Percentiles rank a stretch among this genome's conserved stretches.
phyloP scores from a whole-genome alignment of 2,113 vertebrate species.

The Chionis minor region DNA sequence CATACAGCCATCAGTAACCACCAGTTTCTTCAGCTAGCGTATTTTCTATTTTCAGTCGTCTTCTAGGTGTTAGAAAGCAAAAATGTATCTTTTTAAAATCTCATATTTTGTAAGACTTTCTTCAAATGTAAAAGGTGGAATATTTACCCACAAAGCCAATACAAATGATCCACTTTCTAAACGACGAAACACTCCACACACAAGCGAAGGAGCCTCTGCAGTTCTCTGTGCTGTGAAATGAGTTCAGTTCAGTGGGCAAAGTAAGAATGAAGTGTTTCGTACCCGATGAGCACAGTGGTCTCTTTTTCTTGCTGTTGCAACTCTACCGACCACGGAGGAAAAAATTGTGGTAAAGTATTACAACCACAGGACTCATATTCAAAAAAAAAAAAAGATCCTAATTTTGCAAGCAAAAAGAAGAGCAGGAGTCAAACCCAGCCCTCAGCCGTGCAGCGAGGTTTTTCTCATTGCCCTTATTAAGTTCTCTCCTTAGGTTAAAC shows the following conservation, averaged over 20 bases:
- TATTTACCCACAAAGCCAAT: constrained; percentile 1
- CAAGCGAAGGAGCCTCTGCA: background rate
- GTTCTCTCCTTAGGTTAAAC: background rate
- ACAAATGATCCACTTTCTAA: background rate
- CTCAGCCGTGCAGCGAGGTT: accelerated
- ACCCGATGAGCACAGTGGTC: background rate
- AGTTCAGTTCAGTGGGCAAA: background rate
- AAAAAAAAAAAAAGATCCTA: background rate
- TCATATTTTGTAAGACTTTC: background rate
- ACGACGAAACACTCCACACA: background rate
- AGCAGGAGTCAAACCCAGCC: background rate
- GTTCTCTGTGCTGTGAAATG: background rate
- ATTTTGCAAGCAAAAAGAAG: background rate
- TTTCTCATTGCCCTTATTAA: background rate
- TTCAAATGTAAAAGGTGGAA: background rate
- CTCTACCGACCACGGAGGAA: background rate
- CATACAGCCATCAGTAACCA: background rate
- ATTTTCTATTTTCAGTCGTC: background rate
- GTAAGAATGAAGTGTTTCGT: constrained; percentile 34
- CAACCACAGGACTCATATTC: accelerated
- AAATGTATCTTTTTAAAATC: background rate
- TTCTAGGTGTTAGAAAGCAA: background rate
- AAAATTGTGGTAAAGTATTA: background rate
- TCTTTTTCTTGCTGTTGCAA: background rate
- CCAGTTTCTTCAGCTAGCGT: background rate